Conservation (phyloP, 1,140 invertebrate species). For the Mycetomoellerius zeteki region DNA sequence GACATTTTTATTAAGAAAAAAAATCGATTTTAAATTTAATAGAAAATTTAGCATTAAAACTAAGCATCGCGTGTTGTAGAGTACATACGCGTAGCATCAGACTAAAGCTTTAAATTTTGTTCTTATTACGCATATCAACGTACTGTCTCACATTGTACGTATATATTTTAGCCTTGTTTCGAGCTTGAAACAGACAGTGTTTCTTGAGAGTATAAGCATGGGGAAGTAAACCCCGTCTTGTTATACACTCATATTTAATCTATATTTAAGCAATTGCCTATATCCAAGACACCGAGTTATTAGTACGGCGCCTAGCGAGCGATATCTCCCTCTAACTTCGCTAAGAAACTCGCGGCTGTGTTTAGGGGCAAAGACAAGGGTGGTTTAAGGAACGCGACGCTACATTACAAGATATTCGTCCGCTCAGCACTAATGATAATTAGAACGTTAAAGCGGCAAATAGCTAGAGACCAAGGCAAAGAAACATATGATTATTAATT, state of each 20-base stretch:
- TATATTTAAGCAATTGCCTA: constrained; percentile 80
- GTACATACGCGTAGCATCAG: neutral
- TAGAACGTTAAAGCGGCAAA: constrained; percentile 83
- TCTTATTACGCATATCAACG: neutral
- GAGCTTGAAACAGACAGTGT: neutral
- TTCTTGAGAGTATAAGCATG: neutral
- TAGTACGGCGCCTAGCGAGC: constrained; percentile 79
- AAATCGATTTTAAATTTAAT: neutral
- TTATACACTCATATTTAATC: constrained; percentile 76
- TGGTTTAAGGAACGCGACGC: constrained; percentile 71
- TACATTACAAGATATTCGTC: constrained; percentile 84
- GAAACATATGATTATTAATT: constrained; percentile 26
- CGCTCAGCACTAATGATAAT: constrained; percentile 83
- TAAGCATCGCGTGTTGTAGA: neutral
- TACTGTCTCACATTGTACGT: neutral
- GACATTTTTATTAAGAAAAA: neutral
- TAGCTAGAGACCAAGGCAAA: constrained; percentile 60
- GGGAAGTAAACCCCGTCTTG: neutral
- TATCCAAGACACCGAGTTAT: constrained; percentile 76
- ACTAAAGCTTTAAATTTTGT: neutral
- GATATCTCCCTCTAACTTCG: constrained; percentile 75
- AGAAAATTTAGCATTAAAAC: constrained; percentile 13
- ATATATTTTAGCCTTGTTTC: neutral
- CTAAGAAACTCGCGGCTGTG: constrained; percentile 71
- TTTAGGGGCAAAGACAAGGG: constrained; percentile 36